Evolutionary conservation across 1,140 invertebrate genomes (phyloP).

Genomic region (Macrobrachium rosenbergii): DNA sequence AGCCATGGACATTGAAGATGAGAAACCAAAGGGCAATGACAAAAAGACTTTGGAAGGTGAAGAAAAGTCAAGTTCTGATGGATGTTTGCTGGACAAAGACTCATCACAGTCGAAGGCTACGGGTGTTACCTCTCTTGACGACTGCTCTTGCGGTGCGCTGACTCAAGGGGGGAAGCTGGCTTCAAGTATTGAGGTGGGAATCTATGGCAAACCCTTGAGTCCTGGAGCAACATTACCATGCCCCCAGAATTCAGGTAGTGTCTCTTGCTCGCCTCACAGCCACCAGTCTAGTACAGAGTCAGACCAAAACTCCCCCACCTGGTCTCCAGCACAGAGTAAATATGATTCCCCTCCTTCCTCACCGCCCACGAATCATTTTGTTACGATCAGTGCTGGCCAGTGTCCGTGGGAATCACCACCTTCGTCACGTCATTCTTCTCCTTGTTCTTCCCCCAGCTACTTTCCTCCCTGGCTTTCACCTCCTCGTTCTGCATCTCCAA

Average conservation of each 20-base stretch:
- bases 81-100: not conserved
- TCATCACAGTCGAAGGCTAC: not conserved
- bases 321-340: conserved; percentile 27
- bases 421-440: too few species aligned
- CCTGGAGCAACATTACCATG: not conserved
- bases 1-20: not conserved
- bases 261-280: conserved; percentile 45
- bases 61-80: not conserved
- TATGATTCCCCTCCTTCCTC: conserved; percentile 1
- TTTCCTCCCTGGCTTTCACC: conserved; percentile 6
- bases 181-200: not conserved
- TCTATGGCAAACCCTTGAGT: not conserved
- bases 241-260: conserved; percentile 41
- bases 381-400: too few species aligned
- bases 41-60: not conserved
- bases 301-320: conserved; percentile 23
- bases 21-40: not conserved
- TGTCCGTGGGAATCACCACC: too few species aligned
- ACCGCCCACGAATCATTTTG: too few species aligned
- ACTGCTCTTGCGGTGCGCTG: too few species aligned
- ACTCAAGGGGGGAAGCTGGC: too few species aligned
- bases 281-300: conserved; percentile 27
- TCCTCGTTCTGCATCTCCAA: conserved; percentile 40
- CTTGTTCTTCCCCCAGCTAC: not conserved
- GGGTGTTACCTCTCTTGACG: too few species aligned